Evolutionary conservation across 2,888 invertebrate species (phyloP).

Genomic region (Caenorhabditis imperialis): DNA sequence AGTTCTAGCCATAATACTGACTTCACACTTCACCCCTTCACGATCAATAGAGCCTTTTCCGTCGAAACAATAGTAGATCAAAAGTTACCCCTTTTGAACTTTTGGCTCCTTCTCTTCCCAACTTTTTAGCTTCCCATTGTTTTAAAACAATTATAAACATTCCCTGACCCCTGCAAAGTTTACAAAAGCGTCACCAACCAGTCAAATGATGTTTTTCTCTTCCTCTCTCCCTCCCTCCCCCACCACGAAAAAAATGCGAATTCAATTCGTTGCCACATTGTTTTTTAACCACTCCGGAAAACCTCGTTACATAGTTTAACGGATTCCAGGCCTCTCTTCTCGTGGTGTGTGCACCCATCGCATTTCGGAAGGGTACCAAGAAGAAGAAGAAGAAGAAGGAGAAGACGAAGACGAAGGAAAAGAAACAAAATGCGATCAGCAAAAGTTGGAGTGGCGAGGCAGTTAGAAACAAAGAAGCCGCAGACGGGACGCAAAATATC

Average conservation of each 20-base stretch:
- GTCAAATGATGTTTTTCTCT: slow-evolving; percentile 32
- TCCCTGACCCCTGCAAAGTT: background rate
- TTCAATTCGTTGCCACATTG: slow-evolving; percentile 9
- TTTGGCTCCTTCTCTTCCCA: too few species aligned
- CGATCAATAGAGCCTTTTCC: too few species aligned
- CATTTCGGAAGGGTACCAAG: slow-evolving; percentile 14
- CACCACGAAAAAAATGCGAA: too few species aligned
- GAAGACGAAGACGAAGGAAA: slow-evolving; percentile 21
- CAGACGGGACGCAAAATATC: slow-evolving; percentile 62
- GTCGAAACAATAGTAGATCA: too few species aligned
- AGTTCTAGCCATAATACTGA: too few species aligned
- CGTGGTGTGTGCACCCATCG: slow-evolving; percentile 37
- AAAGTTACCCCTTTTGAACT: too few species aligned
- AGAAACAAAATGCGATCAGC: slow-evolving; percentile 65
- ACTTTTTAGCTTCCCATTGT: too few species aligned
- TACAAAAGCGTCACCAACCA: too few species aligned
- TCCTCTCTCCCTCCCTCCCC: too few species aligned
- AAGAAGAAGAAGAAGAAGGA: slow-evolving; percentile 12
- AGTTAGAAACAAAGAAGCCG: slow-evolving; percentile 61
- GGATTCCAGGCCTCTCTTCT: slow-evolving; percentile 28
- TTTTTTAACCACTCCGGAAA: slow-evolving; percentile 19
- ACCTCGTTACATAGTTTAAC: slow-evolving; percentile 50
- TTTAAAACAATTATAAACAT: too few species aligned
- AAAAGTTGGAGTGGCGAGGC: slow-evolving; percentile 66
- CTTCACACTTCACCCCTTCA: too few species aligned